Conservation (phyloP, 1,140 invertebrate genomes). For the Popillia japonica region DNA sequence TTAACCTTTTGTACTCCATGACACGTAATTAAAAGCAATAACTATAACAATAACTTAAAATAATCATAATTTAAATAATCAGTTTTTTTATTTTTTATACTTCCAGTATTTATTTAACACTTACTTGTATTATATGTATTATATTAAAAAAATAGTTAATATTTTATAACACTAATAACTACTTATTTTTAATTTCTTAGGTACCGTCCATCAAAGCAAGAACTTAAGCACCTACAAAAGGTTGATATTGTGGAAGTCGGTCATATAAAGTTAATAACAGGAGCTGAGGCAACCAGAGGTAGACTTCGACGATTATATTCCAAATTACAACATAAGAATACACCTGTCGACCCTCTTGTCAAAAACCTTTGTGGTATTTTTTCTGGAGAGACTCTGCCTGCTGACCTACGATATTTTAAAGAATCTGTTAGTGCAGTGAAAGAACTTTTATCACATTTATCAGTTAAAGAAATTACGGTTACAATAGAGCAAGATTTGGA, state of each 20-base stretch:
- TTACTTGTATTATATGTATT: no score
- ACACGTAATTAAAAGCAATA: no score
- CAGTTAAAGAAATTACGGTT: constrained; percentile 19
- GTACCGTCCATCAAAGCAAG: constrained; percentile 13
- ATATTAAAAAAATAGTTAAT: no score
- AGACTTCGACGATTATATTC: constrained; percentile 50
- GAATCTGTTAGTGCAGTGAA: constrained; percentile 24
- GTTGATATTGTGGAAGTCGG: constrained; percentile 50
- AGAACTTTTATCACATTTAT: constrained; percentile 30
- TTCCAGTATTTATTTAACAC: no score
- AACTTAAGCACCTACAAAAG: neutral
- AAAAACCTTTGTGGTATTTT: constrained; percentile 47
- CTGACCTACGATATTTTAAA: constrained; percentile 26
- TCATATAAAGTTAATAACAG: constrained; percentile 49
- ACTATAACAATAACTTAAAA: no score
- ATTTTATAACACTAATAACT: neutral
- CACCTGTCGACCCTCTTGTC: constrained; percentile 45
- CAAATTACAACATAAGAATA: constrained; percentile 46
- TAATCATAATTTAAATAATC: no score
- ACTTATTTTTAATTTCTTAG: neutral
- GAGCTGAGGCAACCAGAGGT: constrained; percentile 51
- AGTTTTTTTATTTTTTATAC: no score
- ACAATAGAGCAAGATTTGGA: constrained; percentile 39
- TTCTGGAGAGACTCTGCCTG: constrained; percentile 38
- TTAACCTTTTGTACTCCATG: no score